These are phyloP conservation scores for Geotrypetes seraphini DNA, from an alignment of 2,797 vertebrate genomes.

Conservation along the genomic window DNA sequence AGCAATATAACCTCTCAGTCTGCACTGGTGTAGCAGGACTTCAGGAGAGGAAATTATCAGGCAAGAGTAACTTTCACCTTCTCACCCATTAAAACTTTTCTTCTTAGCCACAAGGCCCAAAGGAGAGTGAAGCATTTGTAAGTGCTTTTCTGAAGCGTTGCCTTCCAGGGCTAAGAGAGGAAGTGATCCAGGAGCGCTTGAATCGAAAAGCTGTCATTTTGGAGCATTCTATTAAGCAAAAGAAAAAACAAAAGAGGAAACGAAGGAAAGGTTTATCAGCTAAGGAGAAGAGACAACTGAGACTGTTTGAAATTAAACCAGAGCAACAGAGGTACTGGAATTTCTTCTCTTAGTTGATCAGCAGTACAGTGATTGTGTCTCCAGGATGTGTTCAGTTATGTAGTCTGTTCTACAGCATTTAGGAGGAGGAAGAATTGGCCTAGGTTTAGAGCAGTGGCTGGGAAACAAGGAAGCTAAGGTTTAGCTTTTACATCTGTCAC, in stretches of 20 bases:
- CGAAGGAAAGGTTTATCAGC: constrained; percentile 71
- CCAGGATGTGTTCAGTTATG: too few species aligned
- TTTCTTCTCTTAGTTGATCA: too few species aligned
- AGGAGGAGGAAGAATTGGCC: too few species aligned
- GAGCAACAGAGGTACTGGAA: constrained; percentile 72
- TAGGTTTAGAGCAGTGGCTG: too few species aligned
- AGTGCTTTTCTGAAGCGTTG: constrained; percentile 64
- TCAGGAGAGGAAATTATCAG: too few species aligned
- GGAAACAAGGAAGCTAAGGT: too few species aligned
- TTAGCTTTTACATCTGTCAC: too few species aligned
- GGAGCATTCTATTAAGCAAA: constrained; percentile 40
- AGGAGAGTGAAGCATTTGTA: constrained; percentile 55
- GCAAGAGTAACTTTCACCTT: too few species aligned
- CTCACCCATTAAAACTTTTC: neutral
- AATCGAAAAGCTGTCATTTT: constrained; percentile 68
- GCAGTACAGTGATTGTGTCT: fast-evolving
- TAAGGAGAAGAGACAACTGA: constrained; percentile 64
- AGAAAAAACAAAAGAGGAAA: constrained; percentile 36
- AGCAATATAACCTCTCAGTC: too few species aligned
- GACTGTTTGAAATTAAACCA: constrained; percentile 74
- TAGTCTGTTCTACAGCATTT: too few species aligned
- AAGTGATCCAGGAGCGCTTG: constrained; percentile 37
- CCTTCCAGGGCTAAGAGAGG: constrained; percentile 26
- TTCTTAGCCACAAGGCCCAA: constrained; percentile 35
- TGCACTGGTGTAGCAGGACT: too few species aligned